phyloP scores from a whole-genome alignment of 2,888 invertebrate species.

The Eucera pruinosa region DNA sequence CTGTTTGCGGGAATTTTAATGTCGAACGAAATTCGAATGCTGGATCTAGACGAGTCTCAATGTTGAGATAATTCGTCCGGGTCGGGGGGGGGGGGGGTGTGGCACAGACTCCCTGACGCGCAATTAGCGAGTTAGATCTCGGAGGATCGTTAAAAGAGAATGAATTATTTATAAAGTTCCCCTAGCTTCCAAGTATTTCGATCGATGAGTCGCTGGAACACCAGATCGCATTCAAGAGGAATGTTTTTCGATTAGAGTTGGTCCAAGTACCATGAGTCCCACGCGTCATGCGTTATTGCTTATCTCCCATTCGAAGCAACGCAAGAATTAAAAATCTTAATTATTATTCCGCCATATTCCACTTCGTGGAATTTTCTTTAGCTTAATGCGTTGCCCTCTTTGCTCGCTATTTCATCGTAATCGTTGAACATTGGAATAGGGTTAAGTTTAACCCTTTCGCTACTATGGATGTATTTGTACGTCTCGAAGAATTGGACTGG shows the following conservation, averaged over 20 bases:
- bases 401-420: too few relatives aligned
- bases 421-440: too few relatives aligned
- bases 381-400: background rate
- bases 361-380: background rate
- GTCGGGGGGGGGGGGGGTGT: too few relatives aligned
- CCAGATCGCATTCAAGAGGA: constrained; percentile 28
- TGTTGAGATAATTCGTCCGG: constrained; percentile 14
- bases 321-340: constrained; percentile 52
- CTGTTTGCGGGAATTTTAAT: too few relatives aligned
- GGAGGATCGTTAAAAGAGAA: constrained; percentile 42
- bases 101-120: constrained; percentile 13
- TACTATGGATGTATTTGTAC: too few relatives aligned
- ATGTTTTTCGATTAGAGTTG: constrained; percentile 32
- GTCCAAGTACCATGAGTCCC: constrained; percentile 33
- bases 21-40: background rate
- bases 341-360: constrained; percentile 45
- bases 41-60: background rate
- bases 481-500: too few relatives aligned
- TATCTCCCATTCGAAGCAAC: constrained; percentile 24
- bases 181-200: constrained; percentile 37
- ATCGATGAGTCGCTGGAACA: constrained; percentile 17
- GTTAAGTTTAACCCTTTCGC: too few relatives aligned
- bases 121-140: constrained; percentile 41
- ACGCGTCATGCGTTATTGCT: constrained; percentile 38
- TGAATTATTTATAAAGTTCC: constrained; percentile 53